Base-by-base conservation (phyloP, 2,113 vertebrate species). In the Eretmochelys imbricata region DNA sequence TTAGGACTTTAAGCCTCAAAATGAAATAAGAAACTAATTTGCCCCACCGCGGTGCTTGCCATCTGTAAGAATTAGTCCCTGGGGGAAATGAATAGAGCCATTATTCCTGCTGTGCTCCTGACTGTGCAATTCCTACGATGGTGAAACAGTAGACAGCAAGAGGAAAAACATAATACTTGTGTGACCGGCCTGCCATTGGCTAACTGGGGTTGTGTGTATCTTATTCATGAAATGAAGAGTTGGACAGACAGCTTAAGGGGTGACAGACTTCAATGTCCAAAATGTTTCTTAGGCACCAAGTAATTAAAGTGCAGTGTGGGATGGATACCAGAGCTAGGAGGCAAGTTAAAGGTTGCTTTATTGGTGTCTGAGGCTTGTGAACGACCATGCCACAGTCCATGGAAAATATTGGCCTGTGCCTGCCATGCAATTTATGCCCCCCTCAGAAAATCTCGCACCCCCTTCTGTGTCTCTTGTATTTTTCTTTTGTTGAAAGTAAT, bases 161-260 rank as follows among this genome's bases (percentile, higher is more conserved):
- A 96, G 97, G 97, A 97, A 98, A 97, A 98, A 98, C 97, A 97
- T 98, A 98, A 98, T 98, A 98, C 98, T 98, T 98, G 98, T 98
- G 98, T 97, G 98, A 98, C 97, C 97, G 48, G 96, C 80, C 94
- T 96, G 95, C 96, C 96, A 95, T 95, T 97, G 97, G 97, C 96
- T 93, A 2, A 10, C 29, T 12, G n/a, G 82, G 89, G 90, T n/a
- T 85, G 89, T 95, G 95, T 89, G 96, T 82, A 82, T 97, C 97
- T 96, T 87, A 95, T 91, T 96, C 80, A 0, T 89, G 97, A 97
- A 97, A 95, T 62, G 94, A 98, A 96, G 96, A 97, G 96, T 96
- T 7, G 8, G 93, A 91, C 90, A 94, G 95, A 95, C 95, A 93
- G 97, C 97, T 98, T 96, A 97, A 95, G 90, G 96, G 95, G 97